Evolutionary conservation across 2,113 vertebrate genomes (phyloP).

Genomic region (Calidris pygmaea): DNA sequence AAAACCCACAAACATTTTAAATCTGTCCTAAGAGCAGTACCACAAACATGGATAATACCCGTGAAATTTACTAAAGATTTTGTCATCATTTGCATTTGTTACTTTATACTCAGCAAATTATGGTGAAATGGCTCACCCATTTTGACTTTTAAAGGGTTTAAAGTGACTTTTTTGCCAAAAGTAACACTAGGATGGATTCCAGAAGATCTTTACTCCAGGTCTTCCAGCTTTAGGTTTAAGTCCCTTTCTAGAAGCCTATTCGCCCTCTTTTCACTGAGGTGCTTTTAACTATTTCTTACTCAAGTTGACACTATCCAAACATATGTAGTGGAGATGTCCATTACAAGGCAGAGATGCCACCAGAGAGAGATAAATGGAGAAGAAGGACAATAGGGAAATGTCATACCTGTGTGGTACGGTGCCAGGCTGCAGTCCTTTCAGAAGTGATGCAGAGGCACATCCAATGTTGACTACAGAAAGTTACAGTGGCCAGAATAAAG

Average conservation of each 20-base stretch:
- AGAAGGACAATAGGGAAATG: fast-evolving
- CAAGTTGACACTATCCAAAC: neutral
- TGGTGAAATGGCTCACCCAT: fast-evolving
- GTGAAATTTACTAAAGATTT: neutral
- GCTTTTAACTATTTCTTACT: neutral
- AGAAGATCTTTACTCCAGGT: neutral
- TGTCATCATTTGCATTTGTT: neutral
- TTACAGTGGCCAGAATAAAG: neutral
- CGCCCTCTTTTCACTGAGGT: neutral
- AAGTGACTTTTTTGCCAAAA: neutral
- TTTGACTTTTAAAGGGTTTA: neutral
- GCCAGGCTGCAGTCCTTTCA: neutral
- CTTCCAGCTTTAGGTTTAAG: neutral
- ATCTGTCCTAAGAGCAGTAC: neutral
- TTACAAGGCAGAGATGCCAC: neutral
- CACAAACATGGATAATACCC: neutral
- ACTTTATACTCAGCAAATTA: neutral
- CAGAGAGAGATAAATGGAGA: neutral
- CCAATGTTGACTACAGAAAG: neutral
- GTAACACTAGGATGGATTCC: neutral
- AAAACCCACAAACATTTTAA: neutral
- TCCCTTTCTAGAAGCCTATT: neutral
- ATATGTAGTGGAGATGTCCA: neutral
- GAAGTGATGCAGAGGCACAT: neutral
- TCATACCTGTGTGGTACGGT: neutral